phyloP scores from a whole-genome alignment of 1,140 invertebrate genomes.

The Archegozetes longisetosus region DNA sequence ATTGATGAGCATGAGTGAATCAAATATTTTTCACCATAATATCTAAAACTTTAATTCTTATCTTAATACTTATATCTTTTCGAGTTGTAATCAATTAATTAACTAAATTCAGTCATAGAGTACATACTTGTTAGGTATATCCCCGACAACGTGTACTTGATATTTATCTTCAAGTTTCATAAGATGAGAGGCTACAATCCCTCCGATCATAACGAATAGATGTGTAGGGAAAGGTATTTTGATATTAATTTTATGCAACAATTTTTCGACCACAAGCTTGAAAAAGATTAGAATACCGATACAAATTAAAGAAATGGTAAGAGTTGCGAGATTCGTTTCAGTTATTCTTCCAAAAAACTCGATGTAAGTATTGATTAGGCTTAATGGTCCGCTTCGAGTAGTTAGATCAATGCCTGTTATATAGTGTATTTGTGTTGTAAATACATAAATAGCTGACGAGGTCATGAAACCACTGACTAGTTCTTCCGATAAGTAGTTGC shows the following conservation, averaged over 20 bases:
- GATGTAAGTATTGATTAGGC: constrained; percentile 23
- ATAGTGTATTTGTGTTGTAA: constrained; percentile 77
- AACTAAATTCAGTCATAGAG: background rate
- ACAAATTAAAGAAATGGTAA: constrained; percentile 2
- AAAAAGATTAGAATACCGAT: background rate
- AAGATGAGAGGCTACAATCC: background rate
- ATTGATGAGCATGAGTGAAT: background rate
- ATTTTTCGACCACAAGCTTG: constrained; percentile 2
- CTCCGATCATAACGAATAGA: constrained; percentile 12
- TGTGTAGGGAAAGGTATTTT: background rate
- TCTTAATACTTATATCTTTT: background rate
- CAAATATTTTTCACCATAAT: background rate
- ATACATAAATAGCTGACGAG: constrained; percentile 69
- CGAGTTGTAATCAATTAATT: background rate
- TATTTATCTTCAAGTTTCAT: background rate
- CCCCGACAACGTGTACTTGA: background rate
- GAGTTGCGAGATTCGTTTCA: background rate
- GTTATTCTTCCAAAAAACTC: background rate
- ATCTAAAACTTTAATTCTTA: constrained; percentile 13
- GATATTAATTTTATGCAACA: background rate
- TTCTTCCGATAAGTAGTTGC: constrained; percentile 67
- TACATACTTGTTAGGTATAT: background rate
- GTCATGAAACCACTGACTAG: constrained; percentile 81
- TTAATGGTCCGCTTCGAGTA: constrained; percentile 42
- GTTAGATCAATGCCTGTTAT: constrained; percentile 48